Conservation (phyloP, 2,113 vertebrate genomes). For the Hippocampus comes region DNA sequence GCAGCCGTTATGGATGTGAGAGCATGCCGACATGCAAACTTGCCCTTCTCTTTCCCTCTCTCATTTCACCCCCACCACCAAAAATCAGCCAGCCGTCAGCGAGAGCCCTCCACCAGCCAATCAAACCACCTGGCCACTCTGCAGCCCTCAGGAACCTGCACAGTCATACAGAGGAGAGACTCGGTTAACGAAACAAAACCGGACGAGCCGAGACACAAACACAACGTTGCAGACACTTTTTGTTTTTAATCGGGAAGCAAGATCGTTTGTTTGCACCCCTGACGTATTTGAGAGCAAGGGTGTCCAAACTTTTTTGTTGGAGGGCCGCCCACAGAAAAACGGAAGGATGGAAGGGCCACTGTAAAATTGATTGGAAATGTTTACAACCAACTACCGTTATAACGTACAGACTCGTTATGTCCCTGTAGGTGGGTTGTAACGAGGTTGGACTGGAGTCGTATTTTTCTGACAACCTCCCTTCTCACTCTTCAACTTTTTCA, state of each 20-base stretch:
- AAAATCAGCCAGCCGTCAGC: slow-evolving; percentile 78
- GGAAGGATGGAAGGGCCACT: too few species aligned
- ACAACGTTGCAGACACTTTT: background rate
- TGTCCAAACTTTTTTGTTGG: too few species aligned
- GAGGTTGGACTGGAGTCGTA: too few species aligned
- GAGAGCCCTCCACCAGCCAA: slow-evolving; percentile 97
- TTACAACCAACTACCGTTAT: too few species aligned
- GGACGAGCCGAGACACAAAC: slow-evolving; percentile 4
- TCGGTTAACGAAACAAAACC: slow-evolving; percentile 71
- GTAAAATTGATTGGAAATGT: too few species aligned
- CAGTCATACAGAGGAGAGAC: slow-evolving; percentile 91
- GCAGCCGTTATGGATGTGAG: slow-evolving; percentile 73
- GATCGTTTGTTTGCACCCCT: background rate
- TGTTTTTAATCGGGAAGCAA: background rate
- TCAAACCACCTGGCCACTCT: slow-evolving; percentile 91
- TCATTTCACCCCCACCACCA: slow-evolving; percentile 62
- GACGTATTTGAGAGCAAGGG: background rate
- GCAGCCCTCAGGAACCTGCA: slow-evolving; percentile 97
- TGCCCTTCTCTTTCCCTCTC: slow-evolving; percentile 59
- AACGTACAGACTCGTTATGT: too few species aligned
- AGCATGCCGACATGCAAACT: slow-evolving; percentile 93
- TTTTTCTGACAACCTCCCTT: too few species aligned
- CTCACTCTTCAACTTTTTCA: too few species aligned
- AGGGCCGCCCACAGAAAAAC: too few species aligned
- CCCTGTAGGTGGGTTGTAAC: too few species aligned